Percentiles rank a stretch among this genome's conserved stretches.
Evolutionary conservation across 1,140 invertebrate genomes (phyloP).

Genomic region (Caenorhabditis brenneri): DNA sequence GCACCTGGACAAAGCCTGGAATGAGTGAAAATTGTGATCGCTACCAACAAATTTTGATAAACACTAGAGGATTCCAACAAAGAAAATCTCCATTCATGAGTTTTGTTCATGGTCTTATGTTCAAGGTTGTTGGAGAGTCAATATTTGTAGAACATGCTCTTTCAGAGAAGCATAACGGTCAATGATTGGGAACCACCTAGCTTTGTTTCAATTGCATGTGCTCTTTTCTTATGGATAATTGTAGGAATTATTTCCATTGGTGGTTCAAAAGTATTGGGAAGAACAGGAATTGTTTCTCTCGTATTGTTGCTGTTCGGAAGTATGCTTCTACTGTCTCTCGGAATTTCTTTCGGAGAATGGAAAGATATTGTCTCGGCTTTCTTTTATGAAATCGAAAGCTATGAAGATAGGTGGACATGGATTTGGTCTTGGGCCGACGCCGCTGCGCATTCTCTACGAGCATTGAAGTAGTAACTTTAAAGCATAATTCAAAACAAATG

Average conservation of each 20-base stretch:
- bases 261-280: constrained; percentile 8
- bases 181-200: neutral
- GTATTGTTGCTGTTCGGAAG: neutral
- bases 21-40: neutral
- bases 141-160: neutral
- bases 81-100: constrained; percentile 14
- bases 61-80: neutral
- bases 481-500: neutral
- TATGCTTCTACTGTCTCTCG: neutral
- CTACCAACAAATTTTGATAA: neutral
- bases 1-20: neutral
- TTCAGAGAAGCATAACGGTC: neutral
- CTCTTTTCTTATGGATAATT: neutral
- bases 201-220: neutral
- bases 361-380: neutral
- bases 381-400: neutral
- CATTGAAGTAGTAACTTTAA: neutral
- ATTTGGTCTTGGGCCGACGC: constrained; percentile 19
- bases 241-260: neutral
- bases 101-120: constrained; percentile 18
- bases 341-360: neutral
- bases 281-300: neutral
- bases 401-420: constrained; percentile 21
- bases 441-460: neutral
- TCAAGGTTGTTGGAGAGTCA: neutral